Conservation (phyloP, 1,140 invertebrate species). For the Heliothis subflexa region DNA sequence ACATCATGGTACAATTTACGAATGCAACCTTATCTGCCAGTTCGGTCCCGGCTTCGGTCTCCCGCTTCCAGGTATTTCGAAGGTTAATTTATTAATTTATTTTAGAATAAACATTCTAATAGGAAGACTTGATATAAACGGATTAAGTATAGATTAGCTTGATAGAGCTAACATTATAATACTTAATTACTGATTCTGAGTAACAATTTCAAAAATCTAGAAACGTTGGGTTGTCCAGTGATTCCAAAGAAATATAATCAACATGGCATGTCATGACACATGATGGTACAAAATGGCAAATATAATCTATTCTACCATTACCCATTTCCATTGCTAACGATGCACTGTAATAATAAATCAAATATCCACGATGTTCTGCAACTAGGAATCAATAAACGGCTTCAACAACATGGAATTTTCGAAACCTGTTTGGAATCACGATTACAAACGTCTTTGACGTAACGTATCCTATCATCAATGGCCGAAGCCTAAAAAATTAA, state of each 20-base stretch:
- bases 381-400: slow-evolving; percentile 36
- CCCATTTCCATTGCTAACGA: slow-evolving; percentile 2
- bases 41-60: background rate
- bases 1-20: slow-evolving; percentile 49
- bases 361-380: slow-evolving; percentile 38
- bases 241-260: no score
- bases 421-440: slow-evolving; percentile 41
- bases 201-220: no score
- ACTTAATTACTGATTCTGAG: background rate
- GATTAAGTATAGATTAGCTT: slow-evolving; percentile 1
- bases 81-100: slow-evolving; percentile 26
- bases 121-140: slow-evolving; percentile 13
- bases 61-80: slow-evolving; percentile 24
- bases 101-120: slow-evolving; percentile 5
- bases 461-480: slow-evolving; percentile 43
- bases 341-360: slow-evolving; percentile 1
- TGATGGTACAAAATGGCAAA: no score
- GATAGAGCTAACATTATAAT: background rate
- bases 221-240: no score
- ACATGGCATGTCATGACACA: no score
- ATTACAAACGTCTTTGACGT: slow-evolving; percentile 31
- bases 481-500: slow-evolving; percentile 19
- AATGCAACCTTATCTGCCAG: slow-evolving; percentile 31
- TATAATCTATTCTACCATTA: background rate
- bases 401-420: slow-evolving; percentile 35